Base-by-base conservation (phyloP, 2,797 vertebrate species). In the Poecilia gillii region DNA sequence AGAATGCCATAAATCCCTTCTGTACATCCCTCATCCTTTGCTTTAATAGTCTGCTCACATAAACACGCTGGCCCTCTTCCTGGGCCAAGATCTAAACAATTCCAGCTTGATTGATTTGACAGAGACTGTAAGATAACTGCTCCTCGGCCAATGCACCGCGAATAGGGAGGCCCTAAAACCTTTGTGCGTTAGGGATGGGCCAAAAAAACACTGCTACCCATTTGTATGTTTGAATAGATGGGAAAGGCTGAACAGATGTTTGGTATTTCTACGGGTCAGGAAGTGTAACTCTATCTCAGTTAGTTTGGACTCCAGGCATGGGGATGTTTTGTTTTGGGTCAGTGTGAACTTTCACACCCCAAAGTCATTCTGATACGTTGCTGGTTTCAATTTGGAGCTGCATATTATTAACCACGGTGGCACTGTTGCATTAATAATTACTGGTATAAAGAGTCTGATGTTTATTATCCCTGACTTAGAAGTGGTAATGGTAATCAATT, bases 61-160 rank as follows among this genome's bases (percentile, higher is more conserved):
- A 95, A 92, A 93, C 92, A 90, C 88, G 89, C 90, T 81, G 89
- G 91, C 81, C 81, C 87, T 92, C 82, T 80, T 71, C 68, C 90
- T 80, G 85, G 79, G 86, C 90, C 91, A 82, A 89, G 89, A 93
- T 95, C 93, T 95, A 95, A 95, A 95, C 94, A 95, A 91, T 93
- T 87, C 89, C 89, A 92, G 91, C 93, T 91, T 95, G 94, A 96
- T 91, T 93, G 93, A 95, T 95, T 94, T 94, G 90, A 90, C 93
- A 87, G 86, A 91, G 93, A 86, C 89, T 91, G 76, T 87, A 90
- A 94, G 93, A 95, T 94, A 96, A 94, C 94, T 91, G 92, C 92
- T 94, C 94, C 93, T 93, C 80, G 74, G 93, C 91, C 87, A 87
- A 85, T 88, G 83, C 76, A 75, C 90, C 90, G 90, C 87, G 91